These are phyloP conservation scores for Sardina pilchardus DNA, from an alignment of 2,113 vertebrate genomes.

Conservation along the genomic window DNA sequence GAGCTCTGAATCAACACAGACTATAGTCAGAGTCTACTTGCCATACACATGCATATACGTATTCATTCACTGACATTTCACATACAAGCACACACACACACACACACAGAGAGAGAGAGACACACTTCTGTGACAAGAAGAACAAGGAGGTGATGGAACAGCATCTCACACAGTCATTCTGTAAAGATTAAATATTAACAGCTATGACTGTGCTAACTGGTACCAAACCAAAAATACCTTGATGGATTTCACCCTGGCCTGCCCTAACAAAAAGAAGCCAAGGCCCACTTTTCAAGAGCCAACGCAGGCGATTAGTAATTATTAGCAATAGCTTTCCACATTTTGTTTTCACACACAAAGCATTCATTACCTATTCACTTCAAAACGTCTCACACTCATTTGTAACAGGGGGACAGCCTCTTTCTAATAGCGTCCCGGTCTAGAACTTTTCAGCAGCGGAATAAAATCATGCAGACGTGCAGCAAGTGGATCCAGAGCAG, in stretches of 20 bases:
- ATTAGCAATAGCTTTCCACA: constrained; percentile 39
- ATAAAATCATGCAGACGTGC: constrained; percentile 39
- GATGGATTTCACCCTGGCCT: constrained; percentile 50
- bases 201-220: constrained; percentile 40
- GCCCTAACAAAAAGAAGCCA: constrained; percentile 44
- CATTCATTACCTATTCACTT: constrained; percentile 45
- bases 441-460: constrained; percentile 19
- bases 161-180: constrained; percentile 35
- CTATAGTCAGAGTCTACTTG: constrained; percentile 57
- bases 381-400: constrained; percentile 52
- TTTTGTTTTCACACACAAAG: constrained; percentile 47
- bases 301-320: constrained; percentile 54
- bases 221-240: constrained; percentile 49
- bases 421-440: constrained; percentile 33
- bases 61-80: constrained; percentile 17
- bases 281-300: constrained; percentile 44
- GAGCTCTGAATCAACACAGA: constrained; percentile 60
- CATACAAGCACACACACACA: not conserved
- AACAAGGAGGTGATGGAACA: constrained; percentile 40
- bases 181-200: constrained; percentile 61
- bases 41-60: not conserved
- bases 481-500: constrained; percentile 27
- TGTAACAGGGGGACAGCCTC: constrained; percentile 46
- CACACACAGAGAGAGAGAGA: not conserved
- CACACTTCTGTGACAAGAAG: not conserved